Evolutionary conservation across 23 tunicate species (phyloP), one percentile per base, ranked within the genome.

Genomic region (Halocynthia aurantium): DNA sequence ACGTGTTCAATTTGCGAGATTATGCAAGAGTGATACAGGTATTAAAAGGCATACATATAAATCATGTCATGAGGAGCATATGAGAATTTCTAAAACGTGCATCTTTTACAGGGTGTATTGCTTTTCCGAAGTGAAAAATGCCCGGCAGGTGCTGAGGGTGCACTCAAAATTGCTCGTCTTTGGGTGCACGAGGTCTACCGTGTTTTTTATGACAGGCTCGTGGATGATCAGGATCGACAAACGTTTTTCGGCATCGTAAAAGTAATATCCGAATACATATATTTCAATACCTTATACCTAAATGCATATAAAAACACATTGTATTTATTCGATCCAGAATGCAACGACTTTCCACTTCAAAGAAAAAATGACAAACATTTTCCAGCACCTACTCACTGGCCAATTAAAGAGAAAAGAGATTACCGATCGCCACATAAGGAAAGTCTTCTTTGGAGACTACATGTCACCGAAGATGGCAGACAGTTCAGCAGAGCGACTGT

Each of bases 11-110:
- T 60, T 53, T 89, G 22, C 74, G 96, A 8, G 96, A 89, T 51
- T 89, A 89, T 75, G 88, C 96, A 69, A 80, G 96, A 84, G 96
- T 89, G 44, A 89, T 89, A 53, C 96, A 89, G 85, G 96, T 89
- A 64, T 20, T n/a, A 13, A n/a, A 80, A n/a, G 22, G n/a, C 10
- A 19, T 15, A 67, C 12, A 18, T 58, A n/a, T 13, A 44, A 40
- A 40, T 72, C 51, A 5, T 72, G 13, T 44, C 11, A 72, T 17
- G 10, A 18, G 15, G 15, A 9, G n/a, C 1, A 50, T 5, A 13
- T 77, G 2, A 19, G 13, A 53, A 64, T 22, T 60, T 65, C 17
- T 19, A 18, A 49, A 19, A 55, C 2, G 8, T 22, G 68, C 7
- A 71, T 74, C 21, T 9, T 82, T 52, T 76, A 6, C 69, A 88